Evolutionary conservation across 2,113 vertebrate species (phyloP), one percentile per base, ranked within the genome.

Genomic region (Fregata magnificens): DNA sequence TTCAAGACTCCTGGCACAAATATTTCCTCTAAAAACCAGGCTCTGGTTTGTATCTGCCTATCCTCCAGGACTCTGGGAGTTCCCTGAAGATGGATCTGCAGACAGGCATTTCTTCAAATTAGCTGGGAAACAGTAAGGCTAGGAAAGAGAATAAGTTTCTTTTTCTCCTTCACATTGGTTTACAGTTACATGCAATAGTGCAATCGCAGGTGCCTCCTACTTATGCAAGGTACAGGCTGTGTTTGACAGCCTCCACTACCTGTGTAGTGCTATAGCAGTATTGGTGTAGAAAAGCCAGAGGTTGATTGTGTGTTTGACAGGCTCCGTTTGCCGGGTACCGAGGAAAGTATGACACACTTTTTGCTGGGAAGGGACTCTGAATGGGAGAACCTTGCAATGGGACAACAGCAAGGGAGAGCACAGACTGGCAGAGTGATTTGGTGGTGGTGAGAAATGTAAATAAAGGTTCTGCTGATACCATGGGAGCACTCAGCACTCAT

Each of bases 1-100:
- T 94, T 81, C 36, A 59, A 72, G 81, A 36, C 94, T 91, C 90
- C 34, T 90, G 66, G n/a, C 78, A 93, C 81, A 82, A 95, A 72
- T 79, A 66, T 44, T 70, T 91, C 73, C 86, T 92, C 59, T 56
- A 6, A 67, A 91, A 95, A 91, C 3, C 38, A 82, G 66, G 55
- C 78, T 88, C 61, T 4, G 5, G 40, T 87, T 80, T 93, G 61
- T 73, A 31, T 53, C 53, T 56, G 49, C 6, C 7, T 69, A 44
- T 81, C 73, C 73, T 96, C 36, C 2, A 34, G 79, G 85, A 56
- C 74, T 32, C 58, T 36, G 56, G 55, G 65, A 61, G 31, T 18
- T 79, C 77, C 56, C 61, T 77, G 81, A 89, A 82, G 73, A 56
- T 53, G 58, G 61, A 61, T 87, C 77, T 84, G 61, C 56, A 91